Evolutionary conservation across 2,113 vertebrate species (phyloP), one percentile per base, ranked within the genome.

Genomic region (Xenopus laevis): DNA sequence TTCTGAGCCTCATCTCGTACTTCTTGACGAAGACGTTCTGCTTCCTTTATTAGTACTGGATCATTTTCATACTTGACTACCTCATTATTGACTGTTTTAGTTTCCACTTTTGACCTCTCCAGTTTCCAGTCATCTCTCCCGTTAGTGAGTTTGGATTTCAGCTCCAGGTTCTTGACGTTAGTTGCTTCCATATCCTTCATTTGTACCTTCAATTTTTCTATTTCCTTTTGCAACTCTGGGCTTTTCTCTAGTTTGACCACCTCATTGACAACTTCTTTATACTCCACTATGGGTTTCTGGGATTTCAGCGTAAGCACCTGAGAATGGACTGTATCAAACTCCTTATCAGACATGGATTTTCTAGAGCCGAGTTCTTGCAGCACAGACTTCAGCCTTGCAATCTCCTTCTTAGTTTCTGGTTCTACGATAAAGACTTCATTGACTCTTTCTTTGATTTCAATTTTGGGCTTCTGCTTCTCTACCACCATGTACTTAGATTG

Each of bases 71-170:
- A 94, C 59, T 93, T 95, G 53, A 98, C 88, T 23, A 99, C 84
- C 57, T 99, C 97, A 84, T 87, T 96, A 78, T 78, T 98, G 62
- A 98, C 83, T 8, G 94, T 79, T 79, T 90, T 91, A 65, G 92
- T 98, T 89, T 99, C 96, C 64, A 98, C 87, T 83, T 97, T 99
- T 79, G 96, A 93, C 81, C 95, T 91, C 81, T 96, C 94, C 17
- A 86, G 85, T 80, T 82, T 93, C 93, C 92, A 93, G 60, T 92
- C 87, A 45, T 99, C 95, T 4, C 95, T 93, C 12, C 97, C 94
- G 13, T 82, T 90, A 77, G 83, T 87, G 46, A 95, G 87, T 62
- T 84, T 81, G 44, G 86, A 89, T 78, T 96, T 87, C 79, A 94
- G 87, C 67, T 94, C 93, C 71, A 88, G 82, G 59, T 89, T 82